Percentiles rank a stretch among this genome's conserved stretches.
Evolutionary conservation across 2,797 vertebrate genomes (phyloP).

Genomic region (Crocodylus rhombifer): DNA sequence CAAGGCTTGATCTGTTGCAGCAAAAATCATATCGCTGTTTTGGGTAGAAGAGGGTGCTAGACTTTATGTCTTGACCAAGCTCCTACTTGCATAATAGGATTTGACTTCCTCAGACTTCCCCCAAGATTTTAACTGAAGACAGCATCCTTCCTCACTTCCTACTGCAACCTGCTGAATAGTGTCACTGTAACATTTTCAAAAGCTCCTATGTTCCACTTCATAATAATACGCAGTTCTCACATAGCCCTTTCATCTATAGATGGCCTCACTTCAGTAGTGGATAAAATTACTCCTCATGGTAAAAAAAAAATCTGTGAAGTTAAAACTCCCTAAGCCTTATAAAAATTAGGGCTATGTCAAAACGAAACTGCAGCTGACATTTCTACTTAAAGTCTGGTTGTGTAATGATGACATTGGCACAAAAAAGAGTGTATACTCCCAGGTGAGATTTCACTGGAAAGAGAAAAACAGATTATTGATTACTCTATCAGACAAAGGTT

Average conservation of each 20-base stretch:
- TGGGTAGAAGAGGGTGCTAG: not conserved
- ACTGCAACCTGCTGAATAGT: not conserved
- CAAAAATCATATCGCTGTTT: not conserved
- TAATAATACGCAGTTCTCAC: not conserved
- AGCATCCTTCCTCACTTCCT: constrained; percentile 7
- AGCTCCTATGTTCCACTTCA: not conserved
- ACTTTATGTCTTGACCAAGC: not conserved
- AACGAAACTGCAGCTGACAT: not conserved
- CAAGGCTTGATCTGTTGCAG: not conserved
- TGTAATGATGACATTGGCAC: not conserved
- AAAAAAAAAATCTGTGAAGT: not conserved
- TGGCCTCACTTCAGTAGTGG: not conserved
- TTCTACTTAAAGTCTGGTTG: not conserved
- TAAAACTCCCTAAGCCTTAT: not conserved
- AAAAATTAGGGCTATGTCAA: not conserved
- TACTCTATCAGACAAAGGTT: not conserved
- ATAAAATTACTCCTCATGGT: not conserved
- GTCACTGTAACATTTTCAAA: not conserved
- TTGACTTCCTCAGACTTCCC: not conserved
- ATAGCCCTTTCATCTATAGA: not conserved
- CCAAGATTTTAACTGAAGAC: not conserved
- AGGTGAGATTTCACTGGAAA: not conserved
- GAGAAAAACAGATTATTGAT: not conserved
- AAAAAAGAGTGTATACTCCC: not conserved
- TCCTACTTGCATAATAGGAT: not conserved